A percentile compares a stretch with the other conserved stretches of the same genome.
Evolutionary conservation across 2,113 vertebrate genomes (phyloP).

Genomic region (Otolemur garnettii): DNA sequence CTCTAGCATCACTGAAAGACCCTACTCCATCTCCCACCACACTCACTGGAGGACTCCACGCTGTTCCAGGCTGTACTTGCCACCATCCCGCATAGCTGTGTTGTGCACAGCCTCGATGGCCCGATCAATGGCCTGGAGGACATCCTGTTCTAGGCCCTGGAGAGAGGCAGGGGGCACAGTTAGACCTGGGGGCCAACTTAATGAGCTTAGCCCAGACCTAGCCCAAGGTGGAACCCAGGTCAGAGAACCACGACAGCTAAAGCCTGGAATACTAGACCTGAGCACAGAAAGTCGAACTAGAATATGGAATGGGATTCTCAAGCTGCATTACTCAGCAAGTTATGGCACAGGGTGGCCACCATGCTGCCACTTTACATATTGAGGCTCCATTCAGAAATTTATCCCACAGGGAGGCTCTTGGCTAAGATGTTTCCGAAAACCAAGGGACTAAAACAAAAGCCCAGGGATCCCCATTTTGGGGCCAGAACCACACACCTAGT

Average conservation of each 20-base stretch:
- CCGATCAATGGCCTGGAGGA: conserved; percentile 97
- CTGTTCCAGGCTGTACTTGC: conserved; percentile 99
- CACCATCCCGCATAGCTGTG: conserved; percentile 95
- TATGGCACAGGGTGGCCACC: neutral
- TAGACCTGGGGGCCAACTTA: neutral
- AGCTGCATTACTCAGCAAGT: neutral
- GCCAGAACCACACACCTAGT: neutral
- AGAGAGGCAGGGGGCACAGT: neutral
- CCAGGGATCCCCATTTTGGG: neutral
- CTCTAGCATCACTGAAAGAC: neutral
- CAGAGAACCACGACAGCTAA: neutral
- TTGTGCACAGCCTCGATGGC: conserved; percentile 99
- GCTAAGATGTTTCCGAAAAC: neutral
- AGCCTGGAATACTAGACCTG: neutral
- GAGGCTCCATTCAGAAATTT: accelerated
- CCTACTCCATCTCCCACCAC: no score
- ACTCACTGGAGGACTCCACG: conserved; percentile 98
- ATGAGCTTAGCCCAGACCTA: neutral
- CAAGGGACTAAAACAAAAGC: neutral
- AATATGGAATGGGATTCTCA: neutral
- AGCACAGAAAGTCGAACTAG: neutral
- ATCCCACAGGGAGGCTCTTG: neutral
- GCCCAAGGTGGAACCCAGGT: neutral
- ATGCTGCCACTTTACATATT: accelerated
- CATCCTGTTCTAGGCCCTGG: conserved; percentile 97